Base-by-base conservation (phyloP, 2,797 vertebrate genomes). In the Taenioides sp. region DNA sequence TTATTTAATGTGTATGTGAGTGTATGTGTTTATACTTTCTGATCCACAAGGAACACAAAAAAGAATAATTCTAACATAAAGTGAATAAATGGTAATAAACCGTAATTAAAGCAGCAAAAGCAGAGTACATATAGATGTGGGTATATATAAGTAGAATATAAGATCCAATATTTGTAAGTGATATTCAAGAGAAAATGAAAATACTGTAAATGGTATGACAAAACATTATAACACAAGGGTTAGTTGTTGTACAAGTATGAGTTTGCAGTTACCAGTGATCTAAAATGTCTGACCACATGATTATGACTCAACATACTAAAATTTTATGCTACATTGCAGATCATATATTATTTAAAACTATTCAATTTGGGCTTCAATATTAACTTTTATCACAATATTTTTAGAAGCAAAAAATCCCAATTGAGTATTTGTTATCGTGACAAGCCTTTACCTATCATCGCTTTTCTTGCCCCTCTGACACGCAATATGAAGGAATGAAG, bases 401-500 rank as follows among this genome's bases (percentile, higher is more conserved):
- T 10, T 37, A 37, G 1, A 37, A 37, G 34, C 34, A 34, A 34
- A 34, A 34, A 7, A 34, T 27, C 55, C 4, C 57, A 16, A 4
- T 16, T 25, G 7, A 9, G 54, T 55, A 14, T 17, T 16, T 12
- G 57, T 58, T 27, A 28, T 25, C 1, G 25, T 16, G 23, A 28
- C 57, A 18, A 57, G 54, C 54, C 54, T 57, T 57, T 57, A 57
- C 54, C 54, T 55, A 55, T 82, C 83, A 78, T 82, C 78, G 76
- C 78, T 68, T 88, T 79, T 87, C 83, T 79, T 83, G 81, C 88
- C 82, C 76, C 85, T 76, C 82, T 82, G 79, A 89, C 79, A 87
- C 61, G 85, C 87, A 86, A 78, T 47, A 85, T 81, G 88, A 91
- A 86, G 82, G 88, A 91, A 87, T 88, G 89, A 86, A 86, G 90